These are phyloP conservation scores for Nomada flava DNA, from an alignment of 2,888 invertebrate genomes.

Conservation along the genomic window DNA sequence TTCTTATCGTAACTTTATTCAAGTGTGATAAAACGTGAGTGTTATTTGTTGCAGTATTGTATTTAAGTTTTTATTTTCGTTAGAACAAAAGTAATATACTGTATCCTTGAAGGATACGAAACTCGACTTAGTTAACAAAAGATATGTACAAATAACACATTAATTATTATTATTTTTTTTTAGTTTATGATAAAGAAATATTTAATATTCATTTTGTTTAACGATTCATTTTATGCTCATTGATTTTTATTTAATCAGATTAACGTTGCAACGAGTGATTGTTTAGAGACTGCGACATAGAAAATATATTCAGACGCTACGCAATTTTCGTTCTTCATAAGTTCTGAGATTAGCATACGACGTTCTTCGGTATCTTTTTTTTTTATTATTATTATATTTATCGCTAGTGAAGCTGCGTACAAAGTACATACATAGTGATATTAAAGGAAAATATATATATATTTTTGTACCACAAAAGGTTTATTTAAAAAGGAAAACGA, in stretches of 20 bases:
- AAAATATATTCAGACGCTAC: conserved; percentile 20
- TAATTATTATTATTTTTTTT: conserved; percentile 56
- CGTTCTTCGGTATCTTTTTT: conserved; percentile 16
- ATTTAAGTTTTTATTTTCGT: conserved; percentile 63
- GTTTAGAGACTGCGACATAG: conserved; percentile 42
- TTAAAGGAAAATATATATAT: conserved; percentile 43
- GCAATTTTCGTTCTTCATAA: conserved; percentile 28
- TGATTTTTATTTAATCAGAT: conserved; percentile 60
- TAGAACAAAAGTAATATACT: conserved; percentile 43
- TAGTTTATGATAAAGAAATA: conserved; percentile 60
- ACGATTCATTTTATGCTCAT: conserved; percentile 59
- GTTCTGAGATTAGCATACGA: conserved; percentile 50
- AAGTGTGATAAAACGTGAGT: conserved; percentile 60
- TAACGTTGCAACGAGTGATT: conserved; percentile 44
- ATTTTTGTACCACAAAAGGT: conserved; percentile 62
- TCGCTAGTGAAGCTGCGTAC: conserved; percentile 36
- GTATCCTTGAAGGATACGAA: conserved; percentile 40
- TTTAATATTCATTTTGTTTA: conserved; percentile 69
- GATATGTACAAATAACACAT: conserved; percentile 71
- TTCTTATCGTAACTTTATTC: conserved; percentile 56
- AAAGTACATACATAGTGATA: conserved; percentile 44
- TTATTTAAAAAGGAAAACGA: conserved; percentile 21
- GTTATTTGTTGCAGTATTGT: conserved; percentile 71
- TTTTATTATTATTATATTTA: conserved; percentile 28
- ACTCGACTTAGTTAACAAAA: conserved; percentile 54